These are phyloP conservation scores for Pomphorhynchus laevis DNA, from an alignment of 1,140 invertebrate species.

Conservation along the genomic window DNA sequence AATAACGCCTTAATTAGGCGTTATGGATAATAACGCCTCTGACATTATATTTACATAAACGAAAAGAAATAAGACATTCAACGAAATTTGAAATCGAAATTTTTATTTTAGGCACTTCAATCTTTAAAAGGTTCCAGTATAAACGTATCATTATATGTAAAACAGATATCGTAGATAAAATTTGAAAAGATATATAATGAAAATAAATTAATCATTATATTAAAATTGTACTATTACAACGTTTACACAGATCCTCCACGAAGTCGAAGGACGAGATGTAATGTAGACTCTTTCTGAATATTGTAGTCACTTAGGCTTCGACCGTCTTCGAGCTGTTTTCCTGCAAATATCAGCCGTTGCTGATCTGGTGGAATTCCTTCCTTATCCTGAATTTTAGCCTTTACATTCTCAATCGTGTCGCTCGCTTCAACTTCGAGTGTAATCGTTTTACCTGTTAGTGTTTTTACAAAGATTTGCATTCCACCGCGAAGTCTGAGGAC, in stretches of 20 bases:
- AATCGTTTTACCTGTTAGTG: slow-evolving; percentile 13
- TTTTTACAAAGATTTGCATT: slow-evolving; percentile 11
- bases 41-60: no score
- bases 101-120: no score
- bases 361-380: slow-evolving; percentile 23
- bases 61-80: no score
- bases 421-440: slow-evolving; percentile 23
- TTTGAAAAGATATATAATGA: no score
- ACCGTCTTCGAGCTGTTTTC: slow-evolving; percentile 18
- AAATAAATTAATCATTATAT: no score
- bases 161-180: no score
- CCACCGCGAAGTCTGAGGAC: slow-evolving; percentile 28
- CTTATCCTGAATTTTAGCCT: slow-evolving; percentile 21
- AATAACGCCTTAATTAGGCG: no score
- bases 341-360: slow-evolving; percentile 18
- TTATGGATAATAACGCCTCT: no score
- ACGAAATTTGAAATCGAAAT: no score
- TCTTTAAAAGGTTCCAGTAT: no score
- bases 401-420: slow-evolving; percentile 19
- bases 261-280: slow-evolving; percentile 18
- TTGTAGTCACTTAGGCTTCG: slow-evolving; percentile 27
- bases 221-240: no score
- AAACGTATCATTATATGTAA: no score
- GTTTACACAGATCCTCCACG: slow-evolving; percentile 32
- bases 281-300: slow-evolving; percentile 31